A percentile compares a stretch with the other conserved stretches of the same genome.
Evolutionary conservation across 2,797 vertebrate species (phyloP).

Genomic region (Rhabdomys pumilio): DNA sequence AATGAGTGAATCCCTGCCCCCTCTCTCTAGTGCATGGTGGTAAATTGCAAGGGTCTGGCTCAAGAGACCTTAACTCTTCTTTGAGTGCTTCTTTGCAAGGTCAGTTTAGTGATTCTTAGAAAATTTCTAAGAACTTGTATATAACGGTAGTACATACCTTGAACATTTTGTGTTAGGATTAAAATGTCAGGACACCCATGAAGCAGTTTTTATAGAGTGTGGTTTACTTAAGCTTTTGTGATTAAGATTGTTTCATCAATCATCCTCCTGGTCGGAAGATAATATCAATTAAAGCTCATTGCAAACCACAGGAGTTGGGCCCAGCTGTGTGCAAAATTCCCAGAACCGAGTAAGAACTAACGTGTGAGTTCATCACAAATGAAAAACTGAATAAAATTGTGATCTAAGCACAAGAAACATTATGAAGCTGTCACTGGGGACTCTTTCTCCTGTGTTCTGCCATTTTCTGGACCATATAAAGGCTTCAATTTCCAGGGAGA

Average conservation of each 20-base stretch:
- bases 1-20: neutral
- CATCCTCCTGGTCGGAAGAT: neutral
- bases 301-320: neutral
- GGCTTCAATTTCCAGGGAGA: neutral
- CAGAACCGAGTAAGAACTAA: neutral
- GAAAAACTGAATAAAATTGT: neutral
- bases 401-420: neutral
- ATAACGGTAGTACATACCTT: neutral
- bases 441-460: neutral
- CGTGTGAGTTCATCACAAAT: neutral
- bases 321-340: neutral
- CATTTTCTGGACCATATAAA: neutral
- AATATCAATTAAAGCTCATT: neutral
- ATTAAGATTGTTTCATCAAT: neutral
- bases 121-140: neutral
- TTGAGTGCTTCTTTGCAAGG: neutral
- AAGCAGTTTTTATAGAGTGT: neutral
- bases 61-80: neutral
- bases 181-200: slow-evolving; percentile 8
- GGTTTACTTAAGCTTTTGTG: neutral
- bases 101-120: neutral
- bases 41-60: neutral
- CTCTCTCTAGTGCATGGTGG: too few species aligned
- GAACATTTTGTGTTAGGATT: slow-evolving; percentile 37
- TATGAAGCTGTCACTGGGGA: too few species aligned